Percentiles rank a stretch among this genome's conserved stretches.
These are phyloP conservation scores for Lumbricus terrestris DNA, from an alignment of 2,888 invertebrate genomes.

Conservation along the genomic window DNA sequence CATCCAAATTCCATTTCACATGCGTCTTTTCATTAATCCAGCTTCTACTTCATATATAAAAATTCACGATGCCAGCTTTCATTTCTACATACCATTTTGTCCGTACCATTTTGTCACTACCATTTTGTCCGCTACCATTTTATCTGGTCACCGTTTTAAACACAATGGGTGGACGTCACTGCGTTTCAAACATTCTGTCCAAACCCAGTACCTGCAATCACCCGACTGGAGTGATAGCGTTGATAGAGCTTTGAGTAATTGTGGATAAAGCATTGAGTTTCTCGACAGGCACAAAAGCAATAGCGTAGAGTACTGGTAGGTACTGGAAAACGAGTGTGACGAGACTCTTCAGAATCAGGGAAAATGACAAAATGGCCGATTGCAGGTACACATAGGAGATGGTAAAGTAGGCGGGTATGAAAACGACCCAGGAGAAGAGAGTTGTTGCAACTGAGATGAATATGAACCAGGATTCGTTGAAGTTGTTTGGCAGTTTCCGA, in stretches of 20 bases:
- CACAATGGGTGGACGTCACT: too few species aligned
- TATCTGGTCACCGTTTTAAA: too few species aligned
- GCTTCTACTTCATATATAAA: too few species aligned
- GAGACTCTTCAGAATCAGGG: conserved; percentile 30
- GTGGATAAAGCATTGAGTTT: background rate
- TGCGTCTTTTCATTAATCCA: too few species aligned
- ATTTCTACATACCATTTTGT: too few species aligned
- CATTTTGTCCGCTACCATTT: too few species aligned
- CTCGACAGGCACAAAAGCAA: conserved; percentile 23
- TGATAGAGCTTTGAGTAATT: background rate
- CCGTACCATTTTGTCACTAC: too few species aligned
- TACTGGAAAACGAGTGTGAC: conserved; percentile 30
- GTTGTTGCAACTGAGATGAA: conserved; percentile 35
- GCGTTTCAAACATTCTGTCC: too few species aligned
- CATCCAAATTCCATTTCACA: too few species aligned
- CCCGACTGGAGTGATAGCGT: too few species aligned
- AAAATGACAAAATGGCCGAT: conserved; percentile 26
- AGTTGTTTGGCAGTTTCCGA: conserved; percentile 34
- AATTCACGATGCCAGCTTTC: too few species aligned
- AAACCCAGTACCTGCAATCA: too few species aligned
- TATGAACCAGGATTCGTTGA: conserved; percentile 39
- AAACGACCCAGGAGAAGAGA: conserved; percentile 33
- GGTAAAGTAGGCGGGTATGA: conserved; percentile 34
- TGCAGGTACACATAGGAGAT: conserved; percentile 28
- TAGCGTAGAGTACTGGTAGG: conserved; percentile 32